Conservation (phyloP, 2,888 invertebrate genomes). For the Agrochola litura region DNA sequence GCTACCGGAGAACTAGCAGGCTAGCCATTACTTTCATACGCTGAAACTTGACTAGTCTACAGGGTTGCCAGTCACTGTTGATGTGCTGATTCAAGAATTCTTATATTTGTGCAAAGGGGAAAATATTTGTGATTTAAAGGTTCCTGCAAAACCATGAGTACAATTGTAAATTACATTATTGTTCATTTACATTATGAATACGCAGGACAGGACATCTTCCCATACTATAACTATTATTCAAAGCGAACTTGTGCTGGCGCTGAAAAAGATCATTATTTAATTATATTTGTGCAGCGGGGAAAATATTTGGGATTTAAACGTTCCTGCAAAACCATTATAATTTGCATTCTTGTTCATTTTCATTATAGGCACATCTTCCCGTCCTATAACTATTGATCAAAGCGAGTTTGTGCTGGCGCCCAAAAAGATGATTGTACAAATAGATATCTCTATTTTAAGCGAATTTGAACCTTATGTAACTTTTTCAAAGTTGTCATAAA, state of each 20-base stretch:
- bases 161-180: not conserved
- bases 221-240: conserved; percentile 1
- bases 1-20: not conserved
- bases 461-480: conserved; percentile 2
- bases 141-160: no score
- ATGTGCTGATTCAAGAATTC: not conserved
- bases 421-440: not conserved
- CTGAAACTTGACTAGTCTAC: not conserved
- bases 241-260: conserved; percentile 18
- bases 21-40: not conserved
- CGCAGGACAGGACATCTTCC: conserved; percentile 15
- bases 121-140: not conserved
- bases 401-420: conserved; percentile 21
- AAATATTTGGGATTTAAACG: not conserved
- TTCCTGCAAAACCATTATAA: not conserved
- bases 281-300: not conserved
- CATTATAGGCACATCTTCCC: conserved; percentile 20
- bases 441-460: conserved; percentile 11
- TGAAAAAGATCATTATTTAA: not conserved
- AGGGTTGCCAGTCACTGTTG: not conserved
- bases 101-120: not conserved
- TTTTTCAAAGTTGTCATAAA: conserved; percentile 24
- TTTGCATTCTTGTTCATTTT: not conserved
- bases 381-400: not conserved
- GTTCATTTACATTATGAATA: conserved; percentile 13